Evolutionary conservation across 2,113 vertebrate genomes (phyloP).

Genomic region (Chloropsis cyanopogon): DNA sequence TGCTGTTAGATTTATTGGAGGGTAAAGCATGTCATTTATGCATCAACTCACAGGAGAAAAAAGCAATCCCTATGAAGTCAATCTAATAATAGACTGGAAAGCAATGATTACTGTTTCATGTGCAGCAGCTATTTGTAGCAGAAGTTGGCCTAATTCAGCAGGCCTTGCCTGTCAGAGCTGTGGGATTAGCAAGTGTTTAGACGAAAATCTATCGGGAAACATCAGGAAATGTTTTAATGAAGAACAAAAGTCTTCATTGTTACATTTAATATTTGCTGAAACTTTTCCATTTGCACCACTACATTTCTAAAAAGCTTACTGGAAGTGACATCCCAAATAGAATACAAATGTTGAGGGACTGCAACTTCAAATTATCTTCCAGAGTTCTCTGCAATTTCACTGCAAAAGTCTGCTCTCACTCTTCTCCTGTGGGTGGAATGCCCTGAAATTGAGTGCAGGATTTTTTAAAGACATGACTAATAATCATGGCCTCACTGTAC

Average conservation of each 20-base stretch:
- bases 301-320: conserved; percentile 32
- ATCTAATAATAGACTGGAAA: conserved; percentile 81
- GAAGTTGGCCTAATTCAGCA: conserved; percentile 73
- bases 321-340: conserved; percentile 18
- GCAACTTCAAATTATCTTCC: not conserved
- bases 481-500: not conserved
- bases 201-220: conserved; percentile 59
- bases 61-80: conserved; percentile 77
- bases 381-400: not conserved
- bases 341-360: conserved; percentile 6
- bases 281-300: not conserved
- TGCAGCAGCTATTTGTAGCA: conserved; percentile 72
- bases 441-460: not conserved
- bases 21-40: conserved; percentile 80
- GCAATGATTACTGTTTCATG: conserved; percentile 76
- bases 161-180: conserved; percentile 58
- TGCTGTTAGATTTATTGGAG: conserved; percentile 77
- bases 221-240: conserved; percentile 68
- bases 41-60: conserved; percentile 77
- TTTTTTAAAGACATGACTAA: not conserved
- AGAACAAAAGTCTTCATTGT: conserved; percentile 59
- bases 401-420: not conserved
- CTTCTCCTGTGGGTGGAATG: not conserved
- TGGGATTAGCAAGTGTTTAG: conserved; percentile 71
- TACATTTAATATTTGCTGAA: conserved; percentile 11